phyloP scores from a whole-genome alignment of 2,797 vertebrate species.

The Florisuga fusca region DNA sequence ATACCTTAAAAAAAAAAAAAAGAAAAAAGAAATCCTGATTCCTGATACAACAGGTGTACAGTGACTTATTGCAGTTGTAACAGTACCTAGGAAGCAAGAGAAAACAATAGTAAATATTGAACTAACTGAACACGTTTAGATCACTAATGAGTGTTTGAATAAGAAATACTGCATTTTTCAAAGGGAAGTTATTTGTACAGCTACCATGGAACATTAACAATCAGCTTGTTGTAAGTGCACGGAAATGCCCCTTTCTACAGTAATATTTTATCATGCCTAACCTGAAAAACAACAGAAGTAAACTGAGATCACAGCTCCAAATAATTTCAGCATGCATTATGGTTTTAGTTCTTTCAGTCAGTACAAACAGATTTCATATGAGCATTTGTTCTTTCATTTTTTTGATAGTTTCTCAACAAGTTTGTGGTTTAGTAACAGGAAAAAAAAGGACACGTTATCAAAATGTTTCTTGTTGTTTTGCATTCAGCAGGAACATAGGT shows the following conservation, averaged over 20 bases:
- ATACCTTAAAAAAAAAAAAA: slow-evolving; percentile 40
- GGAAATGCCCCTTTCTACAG: slow-evolving; percentile 82
- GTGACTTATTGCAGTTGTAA: slow-evolving; percentile 87
- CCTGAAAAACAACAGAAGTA: slow-evolving; percentile 83
- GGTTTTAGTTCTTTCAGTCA: slow-evolving; percentile 81
- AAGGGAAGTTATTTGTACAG: slow-evolving; percentile 82
- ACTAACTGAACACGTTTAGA: slow-evolving; percentile 76
- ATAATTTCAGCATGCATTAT: slow-evolving; percentile 86
- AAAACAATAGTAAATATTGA: slow-evolving; percentile 78
- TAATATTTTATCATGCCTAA: slow-evolving; percentile 85
- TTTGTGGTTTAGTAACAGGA: slow-evolving; percentile 79
- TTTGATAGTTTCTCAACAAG: slow-evolving; percentile 66
- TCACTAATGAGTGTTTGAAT: slow-evolving; percentile 76
- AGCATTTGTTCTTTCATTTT: slow-evolving; percentile 60
- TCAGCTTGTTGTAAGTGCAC: slow-evolving; percentile 81
- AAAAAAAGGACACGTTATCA: slow-evolving; percentile 80
- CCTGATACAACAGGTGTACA: slow-evolving; percentile 83
- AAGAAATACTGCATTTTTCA: slow-evolving; percentile 78
- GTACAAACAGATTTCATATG: slow-evolving; percentile 77
- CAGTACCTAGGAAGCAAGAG: slow-evolving; percentile 82
- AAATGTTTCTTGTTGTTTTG: slow-evolving; percentile 81
- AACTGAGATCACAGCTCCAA: slow-evolving; percentile 84
- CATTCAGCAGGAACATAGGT: slow-evolving; percentile 75
- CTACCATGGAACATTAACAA: slow-evolving; percentile 81
- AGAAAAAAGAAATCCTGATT: slow-evolving; percentile 71